Percentiles rank a stretch among this genome's conserved stretches.
These are phyloP conservation scores for Saccostrea echinata DNA, from an alignment of 1,140 invertebrate species.

Conservation along the genomic window DNA sequence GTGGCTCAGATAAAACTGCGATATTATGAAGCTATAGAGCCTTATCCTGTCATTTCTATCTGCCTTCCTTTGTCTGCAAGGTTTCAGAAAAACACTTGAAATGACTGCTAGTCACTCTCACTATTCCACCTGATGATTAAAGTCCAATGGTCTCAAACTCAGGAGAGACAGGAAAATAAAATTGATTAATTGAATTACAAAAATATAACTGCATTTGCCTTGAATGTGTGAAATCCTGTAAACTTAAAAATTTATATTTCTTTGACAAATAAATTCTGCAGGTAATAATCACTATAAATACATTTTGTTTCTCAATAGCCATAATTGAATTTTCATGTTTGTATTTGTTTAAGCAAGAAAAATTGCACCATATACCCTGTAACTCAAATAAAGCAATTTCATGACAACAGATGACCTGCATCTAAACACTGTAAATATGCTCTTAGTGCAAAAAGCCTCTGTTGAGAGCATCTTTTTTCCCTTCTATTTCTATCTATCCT, in stretches of 20 bases:
- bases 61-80: conserved; percentile 7
- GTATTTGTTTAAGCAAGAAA: too few relatives aligned
- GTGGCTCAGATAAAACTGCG: conserved; percentile 24
- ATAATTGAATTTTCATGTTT: too few relatives aligned
- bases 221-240: too few relatives aligned
- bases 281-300: too few relatives aligned
- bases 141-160: background rate
- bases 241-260: too few relatives aligned
- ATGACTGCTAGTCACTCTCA: conserved; percentile 25
- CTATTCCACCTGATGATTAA: conserved; percentile 5
- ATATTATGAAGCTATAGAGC: conserved; percentile 7
- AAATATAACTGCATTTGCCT: background rate
- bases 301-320: too few relatives aligned
- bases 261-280: too few relatives aligned
- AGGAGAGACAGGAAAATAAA: background rate
- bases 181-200: background rate
- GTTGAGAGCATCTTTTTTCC: background rate
- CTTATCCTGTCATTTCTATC: conserved; percentile 13
- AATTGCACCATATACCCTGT: too few relatives aligned
- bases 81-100: conserved; percentile 25
- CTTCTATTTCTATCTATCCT: background rate
- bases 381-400: too few relatives aligned
- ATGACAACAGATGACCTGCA: background rate
- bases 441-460: background rate
- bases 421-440: background rate